A percentile compares a stretch with the other conserved stretches of the same genome.
phyloP scores from a whole-genome alignment of 2,113 vertebrate species.

The Helogale parvula region DNA sequence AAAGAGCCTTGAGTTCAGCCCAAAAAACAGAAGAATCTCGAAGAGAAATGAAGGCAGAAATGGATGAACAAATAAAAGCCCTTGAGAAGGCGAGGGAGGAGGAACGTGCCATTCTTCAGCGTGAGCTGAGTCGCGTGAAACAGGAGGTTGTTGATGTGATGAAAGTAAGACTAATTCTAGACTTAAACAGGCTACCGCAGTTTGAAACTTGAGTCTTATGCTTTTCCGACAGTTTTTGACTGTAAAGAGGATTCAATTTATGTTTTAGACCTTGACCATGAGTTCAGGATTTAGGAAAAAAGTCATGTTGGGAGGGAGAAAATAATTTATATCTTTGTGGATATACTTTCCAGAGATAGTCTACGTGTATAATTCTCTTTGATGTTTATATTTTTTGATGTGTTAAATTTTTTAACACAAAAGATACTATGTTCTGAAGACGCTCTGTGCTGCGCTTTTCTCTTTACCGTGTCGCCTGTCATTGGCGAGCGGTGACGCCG shows the following conservation, averaged over 20 bases:
- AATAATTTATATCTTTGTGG: background rate
- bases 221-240: background rate
- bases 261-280: background rate
- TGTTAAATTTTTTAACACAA: background rate
- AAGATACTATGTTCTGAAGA: background rate
- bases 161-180: conserved; percentile 88
- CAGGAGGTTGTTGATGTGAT: conserved; percentile 94
- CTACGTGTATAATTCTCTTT: background rate
- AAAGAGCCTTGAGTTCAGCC: conserved; percentile 91
- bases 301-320: background rate
- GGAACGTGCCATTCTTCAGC: conserved; percentile 92
- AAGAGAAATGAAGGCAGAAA: conserved; percentile 92
- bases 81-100: conserved; percentile 92
- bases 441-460: background rate
- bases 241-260: conserved; percentile 2
- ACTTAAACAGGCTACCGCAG: background rate
- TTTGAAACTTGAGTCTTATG: background rate
- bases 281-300: background rate
- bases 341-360: background rate
- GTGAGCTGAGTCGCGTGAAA: conserved; percentile 93
- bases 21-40: conserved; percentile 93
- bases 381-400: background rate
- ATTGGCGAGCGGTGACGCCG: no score
- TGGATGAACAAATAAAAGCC: conserved; percentile 93
- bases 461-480: background rate